phyloP scores from a whole-genome alignment of 1,140 invertebrate genomes.

The Andrena cerasifolii region DNA sequence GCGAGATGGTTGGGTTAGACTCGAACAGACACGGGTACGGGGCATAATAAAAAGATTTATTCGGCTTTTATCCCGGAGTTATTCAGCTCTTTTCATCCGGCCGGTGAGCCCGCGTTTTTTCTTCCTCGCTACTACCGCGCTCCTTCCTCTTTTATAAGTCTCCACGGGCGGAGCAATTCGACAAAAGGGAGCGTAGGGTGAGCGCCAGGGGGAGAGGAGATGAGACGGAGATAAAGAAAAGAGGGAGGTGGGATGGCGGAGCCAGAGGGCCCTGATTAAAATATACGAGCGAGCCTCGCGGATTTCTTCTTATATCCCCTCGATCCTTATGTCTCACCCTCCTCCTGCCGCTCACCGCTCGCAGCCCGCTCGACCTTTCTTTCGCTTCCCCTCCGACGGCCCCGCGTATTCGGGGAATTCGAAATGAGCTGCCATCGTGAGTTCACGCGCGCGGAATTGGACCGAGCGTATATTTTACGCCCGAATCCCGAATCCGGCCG shows the following conservation, averaged over 20 bases:
- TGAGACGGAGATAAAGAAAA: constrained; percentile 63
- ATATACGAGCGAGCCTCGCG: constrained; percentile 80
- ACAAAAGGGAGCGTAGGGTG: constrained; percentile 54
- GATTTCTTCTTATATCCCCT: constrained; percentile 78
- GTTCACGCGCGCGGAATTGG: constrained; percentile 65
- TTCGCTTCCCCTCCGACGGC: constrained; percentile 46
- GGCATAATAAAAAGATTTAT: constrained; percentile 83
- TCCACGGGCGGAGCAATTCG: constrained; percentile 69
- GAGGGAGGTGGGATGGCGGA: constrained; percentile 54
- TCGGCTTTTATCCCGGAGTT: constrained; percentile 81
- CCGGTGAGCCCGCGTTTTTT: constrained; percentile 70
- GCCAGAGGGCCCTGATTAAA: constrained; percentile 78
- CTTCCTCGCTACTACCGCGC: constrained; percentile 55
- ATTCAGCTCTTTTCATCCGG: constrained; percentile 81
- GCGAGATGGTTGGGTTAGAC: constrained; percentile 60
- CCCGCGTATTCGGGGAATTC: constrained; percentile 78
- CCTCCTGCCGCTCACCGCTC: not conserved
- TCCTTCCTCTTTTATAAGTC: constrained; percentile 71
- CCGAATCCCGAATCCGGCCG: constrained; percentile 36
- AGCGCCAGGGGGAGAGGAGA: constrained; percentile 45
- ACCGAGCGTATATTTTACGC: constrained; percentile 65
- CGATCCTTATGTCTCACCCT: constrained; percentile 59
- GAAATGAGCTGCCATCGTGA: constrained; percentile 75
- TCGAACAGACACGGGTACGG: constrained; percentile 76
- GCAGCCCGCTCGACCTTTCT: constrained; percentile 2